A percentile compares a stretch with the other conserved stretches of the same genome.
Conservation (phyloP, 2,113 vertebrate genomes). For the Panthera leo region DNA sequence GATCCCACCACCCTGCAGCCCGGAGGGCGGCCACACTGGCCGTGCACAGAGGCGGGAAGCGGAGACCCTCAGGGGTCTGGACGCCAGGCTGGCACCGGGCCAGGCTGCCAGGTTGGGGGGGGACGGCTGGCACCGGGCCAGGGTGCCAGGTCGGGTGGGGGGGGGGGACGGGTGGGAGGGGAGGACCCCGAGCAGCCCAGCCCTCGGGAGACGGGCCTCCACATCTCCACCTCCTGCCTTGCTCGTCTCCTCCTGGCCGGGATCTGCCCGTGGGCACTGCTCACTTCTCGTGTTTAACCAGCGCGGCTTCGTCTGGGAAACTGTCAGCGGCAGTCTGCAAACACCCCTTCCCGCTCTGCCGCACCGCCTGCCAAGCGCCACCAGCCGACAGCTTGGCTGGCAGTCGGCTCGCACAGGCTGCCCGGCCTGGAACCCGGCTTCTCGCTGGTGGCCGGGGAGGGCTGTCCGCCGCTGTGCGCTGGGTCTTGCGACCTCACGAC, state of each 20-base stretch:
- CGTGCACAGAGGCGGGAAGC: neutral
- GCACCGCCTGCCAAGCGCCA: constrained; percentile 62
- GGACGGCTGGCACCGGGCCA: no score
- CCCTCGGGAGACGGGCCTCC: no score
- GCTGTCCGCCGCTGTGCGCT: neutral
- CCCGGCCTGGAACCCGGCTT: constrained; percentile 46
- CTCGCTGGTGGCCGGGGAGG: neutral
- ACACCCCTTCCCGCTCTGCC: constrained; percentile 42
- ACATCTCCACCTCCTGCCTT: neutral
- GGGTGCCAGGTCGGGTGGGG: no score
- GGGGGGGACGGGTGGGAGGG: no score
- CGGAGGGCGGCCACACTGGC: rapidly evolving
- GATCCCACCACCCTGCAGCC: neutral
- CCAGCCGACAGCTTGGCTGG: constrained; percentile 67
- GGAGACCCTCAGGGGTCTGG: no score
- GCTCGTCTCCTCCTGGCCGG: neutral
- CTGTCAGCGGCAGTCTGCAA: constrained; percentile 73
- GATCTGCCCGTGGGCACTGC: neutral
- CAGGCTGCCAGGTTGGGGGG: neutral
- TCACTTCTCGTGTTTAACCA: constrained; percentile 28
- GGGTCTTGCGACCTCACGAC: neutral
- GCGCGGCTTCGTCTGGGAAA: constrained; percentile 42
- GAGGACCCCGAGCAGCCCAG: neutral
- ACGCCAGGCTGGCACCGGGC: neutral
- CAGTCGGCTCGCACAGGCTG: constrained; percentile 56